Evolutionary conservation across 1,140 invertebrate species (phyloP).

Genomic region (Platyura marginata): DNA sequence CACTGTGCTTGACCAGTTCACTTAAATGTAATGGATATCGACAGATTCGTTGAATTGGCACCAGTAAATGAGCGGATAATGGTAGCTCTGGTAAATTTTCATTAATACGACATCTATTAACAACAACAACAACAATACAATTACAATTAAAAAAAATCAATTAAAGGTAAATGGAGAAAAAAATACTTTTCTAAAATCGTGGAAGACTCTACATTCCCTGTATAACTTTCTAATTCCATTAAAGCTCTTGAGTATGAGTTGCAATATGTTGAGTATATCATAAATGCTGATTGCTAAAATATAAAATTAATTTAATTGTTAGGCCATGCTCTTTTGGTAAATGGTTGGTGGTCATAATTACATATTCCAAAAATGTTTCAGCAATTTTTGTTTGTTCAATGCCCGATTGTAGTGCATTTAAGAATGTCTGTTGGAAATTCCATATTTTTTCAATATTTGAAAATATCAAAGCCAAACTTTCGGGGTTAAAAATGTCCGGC

Average conservation of each 20-base stretch:
- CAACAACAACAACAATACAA: no score
- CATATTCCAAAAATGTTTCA: constrained; percentile 22
- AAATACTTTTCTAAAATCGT: constrained; percentile 20
- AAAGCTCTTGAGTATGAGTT: constrained; percentile 58
- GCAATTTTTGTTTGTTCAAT: constrained; percentile 22
- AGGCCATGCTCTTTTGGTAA: background rate
- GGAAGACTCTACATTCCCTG: constrained; percentile 18
- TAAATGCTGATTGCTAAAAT: constrained; percentile 48
- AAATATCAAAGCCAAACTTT: constrained; percentile 20
- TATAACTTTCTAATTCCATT: constrained; percentile 22
- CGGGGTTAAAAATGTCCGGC: constrained; percentile 22
- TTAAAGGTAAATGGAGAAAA: background rate
- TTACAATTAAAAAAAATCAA: no score
- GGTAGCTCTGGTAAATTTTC: constrained; percentile 48
- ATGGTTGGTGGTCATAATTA: constrained; percentile 5
- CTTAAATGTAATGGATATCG: constrained; percentile 80
- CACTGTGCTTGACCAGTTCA: constrained; percentile 65
- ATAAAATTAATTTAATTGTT: constrained; percentile 1
- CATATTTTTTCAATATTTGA: constrained; percentile 21
- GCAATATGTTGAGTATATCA: constrained; percentile 81
- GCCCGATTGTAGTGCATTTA: constrained; percentile 15
- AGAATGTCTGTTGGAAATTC: constrained; percentile 18
- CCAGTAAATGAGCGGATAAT: constrained; percentile 72
- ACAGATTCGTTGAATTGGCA: constrained; percentile 82
- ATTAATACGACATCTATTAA: constrained; percentile 15